Evolutionary conservation across 2,113 vertebrate genomes (phyloP).

Genomic region (Dasyornis broadbenti): DNA sequence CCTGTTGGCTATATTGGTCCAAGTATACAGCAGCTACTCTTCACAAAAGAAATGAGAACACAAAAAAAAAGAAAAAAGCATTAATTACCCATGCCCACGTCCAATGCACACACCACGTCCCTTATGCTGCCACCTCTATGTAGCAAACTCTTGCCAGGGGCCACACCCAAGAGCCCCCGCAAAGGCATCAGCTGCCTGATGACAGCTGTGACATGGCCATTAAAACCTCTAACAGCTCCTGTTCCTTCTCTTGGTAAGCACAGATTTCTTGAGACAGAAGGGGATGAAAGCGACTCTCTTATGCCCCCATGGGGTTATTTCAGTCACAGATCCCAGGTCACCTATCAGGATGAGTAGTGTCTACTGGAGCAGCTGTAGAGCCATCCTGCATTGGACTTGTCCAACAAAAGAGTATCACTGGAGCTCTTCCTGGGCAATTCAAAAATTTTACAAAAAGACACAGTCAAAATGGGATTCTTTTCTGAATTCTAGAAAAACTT

Average conservation of each 20-base stretch:
- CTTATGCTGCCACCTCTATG: neutral
- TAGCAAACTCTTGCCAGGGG: neutral
- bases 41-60: neutral
- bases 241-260: neutral
- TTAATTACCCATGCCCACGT: neutral
- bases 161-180: neutral
- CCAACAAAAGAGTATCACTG: neutral
- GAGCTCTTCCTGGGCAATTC: neutral
- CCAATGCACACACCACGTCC: neutral
- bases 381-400: neutral
- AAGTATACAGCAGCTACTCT: neutral
- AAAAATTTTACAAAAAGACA: neutral
- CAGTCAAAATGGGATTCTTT: neutral
- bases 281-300: neutral
- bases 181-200: neutral
- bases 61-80: too few relatives aligned
- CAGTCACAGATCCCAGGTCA: neutral
- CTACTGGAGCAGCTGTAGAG: neutral
- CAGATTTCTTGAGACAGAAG: neutral
- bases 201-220: rapidly evolving
- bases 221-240: neutral
- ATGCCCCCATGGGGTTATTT: neutral
- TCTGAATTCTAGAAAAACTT: neutral
- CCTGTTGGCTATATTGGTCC: neutral
- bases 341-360: neutral